phyloP scores from a whole-genome alignment of 2,113 vertebrate genomes.

The Scalopus aquaticus region DNA sequence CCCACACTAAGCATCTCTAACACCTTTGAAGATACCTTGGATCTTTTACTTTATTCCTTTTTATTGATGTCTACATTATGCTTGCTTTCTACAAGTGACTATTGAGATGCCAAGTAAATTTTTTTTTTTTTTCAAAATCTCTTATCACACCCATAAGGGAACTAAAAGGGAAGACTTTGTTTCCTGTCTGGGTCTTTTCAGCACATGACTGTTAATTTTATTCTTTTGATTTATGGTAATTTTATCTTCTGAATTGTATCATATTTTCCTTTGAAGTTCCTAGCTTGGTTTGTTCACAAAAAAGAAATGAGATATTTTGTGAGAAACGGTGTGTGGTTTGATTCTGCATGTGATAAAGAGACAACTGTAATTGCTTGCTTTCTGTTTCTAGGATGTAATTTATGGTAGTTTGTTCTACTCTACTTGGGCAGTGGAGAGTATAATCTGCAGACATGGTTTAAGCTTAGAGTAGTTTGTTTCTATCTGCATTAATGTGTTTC shows the following conservation, averaged over 20 bases:
- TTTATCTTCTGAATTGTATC: background rate
- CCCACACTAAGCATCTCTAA: background rate
- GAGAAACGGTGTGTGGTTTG: background rate
- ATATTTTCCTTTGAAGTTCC: background rate
- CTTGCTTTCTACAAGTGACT: background rate
- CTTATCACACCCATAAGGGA: background rate
- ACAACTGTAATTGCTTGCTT: background rate
- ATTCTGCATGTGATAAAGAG: background rate
- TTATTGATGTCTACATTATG: background rate
- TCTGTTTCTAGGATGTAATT: slow-evolving; percentile 31
- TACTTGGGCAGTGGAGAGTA: background rate
- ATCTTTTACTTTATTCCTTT: background rate
- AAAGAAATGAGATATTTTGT: background rate
- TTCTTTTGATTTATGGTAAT: background rate
- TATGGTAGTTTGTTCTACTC: slow-evolving; percentile 10
- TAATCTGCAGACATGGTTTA: background rate
- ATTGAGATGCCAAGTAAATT: background rate
- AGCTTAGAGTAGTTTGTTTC: background rate
- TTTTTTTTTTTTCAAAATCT: background rate
- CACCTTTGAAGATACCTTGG: background rate
- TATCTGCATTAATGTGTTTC: background rate
- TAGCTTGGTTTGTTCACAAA: slow-evolving; percentile 28
- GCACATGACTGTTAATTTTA: background rate
- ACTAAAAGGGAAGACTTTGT: background rate
- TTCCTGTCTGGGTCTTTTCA: background rate